Base-by-base conservation (phyloP, 2,113 vertebrate genomes). In the Malurus elegans region DNA sequence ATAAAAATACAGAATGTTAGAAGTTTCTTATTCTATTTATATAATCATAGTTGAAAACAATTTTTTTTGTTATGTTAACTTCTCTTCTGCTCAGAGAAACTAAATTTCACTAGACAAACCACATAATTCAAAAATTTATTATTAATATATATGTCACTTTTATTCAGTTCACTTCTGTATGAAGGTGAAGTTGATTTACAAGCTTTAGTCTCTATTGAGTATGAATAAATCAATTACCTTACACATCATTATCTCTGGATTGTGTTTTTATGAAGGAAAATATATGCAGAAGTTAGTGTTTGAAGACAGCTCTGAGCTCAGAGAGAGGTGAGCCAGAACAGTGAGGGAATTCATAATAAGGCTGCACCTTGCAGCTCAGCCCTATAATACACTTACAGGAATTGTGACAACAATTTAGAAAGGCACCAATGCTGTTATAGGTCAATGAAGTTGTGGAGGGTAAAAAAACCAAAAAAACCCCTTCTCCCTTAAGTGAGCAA, bases 391-490 rank as follows among this genome's bases (percentile, higher is more conserved):
- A 56, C 8, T n/a, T 47, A 3, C 3, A 67, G 48, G 29, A 24
- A 29, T 26, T 24, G 18, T 61, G 28, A 34, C 19, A 76, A 11
- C 29, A 58, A 40, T 42, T 57, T 42, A 45, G 50, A 80, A 48
- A 65, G n/a, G 5, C 24, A 44, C 8, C 19, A 73, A 4, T 8
- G 14, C 8, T 56, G 4, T 48, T 61, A 66, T 4, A 61, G 7
- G 8, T 42, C 31, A 75, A 14, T 53, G 21, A 85, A 14, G 3
- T 44, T 38, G 66, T 53, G 6, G 28, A 54, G 13, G 11, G 23
- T 8, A 32, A 61, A 50, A 31, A 8, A 31, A 1, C 0, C 12
- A 62, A 36, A 54, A 17, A 31, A 28, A 1, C 0, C 1, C 8
- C 10, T 50, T 42, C 25, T 40, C 5, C 14, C 19, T 76, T 53